These are phyloP conservation scores for Fabriciana adippe DNA, from an alignment of 2,888 invertebrate species.

Conservation along the genomic window DNA sequence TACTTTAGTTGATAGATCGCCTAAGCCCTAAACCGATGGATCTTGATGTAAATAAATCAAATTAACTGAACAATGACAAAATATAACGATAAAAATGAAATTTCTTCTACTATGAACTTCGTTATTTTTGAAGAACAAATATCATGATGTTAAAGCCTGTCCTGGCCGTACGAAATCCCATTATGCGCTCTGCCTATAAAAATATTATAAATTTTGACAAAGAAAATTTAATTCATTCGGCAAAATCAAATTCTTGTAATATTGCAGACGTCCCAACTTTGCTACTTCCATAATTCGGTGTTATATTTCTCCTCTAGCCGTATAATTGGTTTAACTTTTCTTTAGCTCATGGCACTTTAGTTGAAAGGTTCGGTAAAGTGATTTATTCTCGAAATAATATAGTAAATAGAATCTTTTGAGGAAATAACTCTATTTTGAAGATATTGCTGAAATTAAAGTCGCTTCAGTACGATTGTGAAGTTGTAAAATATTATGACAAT, in stretches of 20 bases:
- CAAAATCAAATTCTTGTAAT: conserved; percentile 29
- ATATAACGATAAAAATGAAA: no score
- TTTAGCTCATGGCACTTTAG: conserved; percentile 54
- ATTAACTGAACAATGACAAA: no score
- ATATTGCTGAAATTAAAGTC: conserved; percentile 4
- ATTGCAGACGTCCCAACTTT: conserved; percentile 41
- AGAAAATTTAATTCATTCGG: conserved; percentile 26
- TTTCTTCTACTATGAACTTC: no score
- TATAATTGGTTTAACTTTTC: conserved; percentile 65
- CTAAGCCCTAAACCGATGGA: no score
- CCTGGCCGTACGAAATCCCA: no score
- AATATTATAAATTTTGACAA: conserved; percentile 1
- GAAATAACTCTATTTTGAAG: not conserved
- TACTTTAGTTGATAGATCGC: no score
- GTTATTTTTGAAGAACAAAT: no score
- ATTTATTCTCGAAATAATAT: conserved; percentile 56
- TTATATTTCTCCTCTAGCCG: conserved; percentile 44
- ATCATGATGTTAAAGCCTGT: no score
- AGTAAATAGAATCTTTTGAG: conserved; percentile 46
- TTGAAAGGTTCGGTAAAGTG: conserved; percentile 65
- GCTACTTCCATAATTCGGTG: conserved; percentile 43
- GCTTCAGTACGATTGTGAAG: not conserved
- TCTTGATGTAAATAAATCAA: no score
- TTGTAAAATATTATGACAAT: no score
- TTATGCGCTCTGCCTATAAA: not conserved